Evolutionary conservation across 1,140 invertebrate genomes (phyloP), one percentile per base, ranked within the genome.

Genomic region (Camponotus vicinus): DNA sequence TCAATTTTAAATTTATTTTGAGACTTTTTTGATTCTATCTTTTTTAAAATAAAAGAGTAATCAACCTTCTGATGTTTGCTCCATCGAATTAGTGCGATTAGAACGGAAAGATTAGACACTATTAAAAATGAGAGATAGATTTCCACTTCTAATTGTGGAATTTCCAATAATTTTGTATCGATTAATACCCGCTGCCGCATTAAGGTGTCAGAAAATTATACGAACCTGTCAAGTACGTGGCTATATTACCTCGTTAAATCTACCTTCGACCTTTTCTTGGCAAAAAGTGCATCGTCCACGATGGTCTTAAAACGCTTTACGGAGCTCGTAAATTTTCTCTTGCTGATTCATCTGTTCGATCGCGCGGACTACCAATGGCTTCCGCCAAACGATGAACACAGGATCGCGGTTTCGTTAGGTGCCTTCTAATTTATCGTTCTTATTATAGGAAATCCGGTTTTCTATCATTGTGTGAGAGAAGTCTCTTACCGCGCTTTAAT

Each of bases 281-380:
- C 15, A 67, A 69, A 86, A 86, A 85, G 32, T 69, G 61, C 69
- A 75, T 66, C 82, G 82, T n/a, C 59, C 27, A 37, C 57, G 45
- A 45, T n/a, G 42, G 57, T 42, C 57, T 88, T 79, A 88, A 89
- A 79, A 57, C 80, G 75, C 45, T 89, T 85, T 66, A 87, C 66
- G 42, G 52, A 37, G 37, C n/a, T 86, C 88, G 88, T 89, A 88
- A 89, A 89, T 89, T 89, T 85, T 15, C n/a, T 49, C n/a, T 32
- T 66, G 80, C 67, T 70, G 86, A 89, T 88, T 88, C 82, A 79
- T 45, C 57, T 70, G 64, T 88, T 67, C 52, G 18, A 59, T 13
- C 69, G 82, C 67, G n/a, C 67, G 66, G 67, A 64, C 67, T 40
- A n/a, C 40, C 69, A 85, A 88, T 79, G 59, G 61, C 55, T 42